A percentile compares a stretch with the other conserved stretches of the same genome.
These are phyloP conservation scores for Sebastes trivittatus DNA, from an alignment of 2,797 vertebrate species.

Conservation along the genomic window DNA sequence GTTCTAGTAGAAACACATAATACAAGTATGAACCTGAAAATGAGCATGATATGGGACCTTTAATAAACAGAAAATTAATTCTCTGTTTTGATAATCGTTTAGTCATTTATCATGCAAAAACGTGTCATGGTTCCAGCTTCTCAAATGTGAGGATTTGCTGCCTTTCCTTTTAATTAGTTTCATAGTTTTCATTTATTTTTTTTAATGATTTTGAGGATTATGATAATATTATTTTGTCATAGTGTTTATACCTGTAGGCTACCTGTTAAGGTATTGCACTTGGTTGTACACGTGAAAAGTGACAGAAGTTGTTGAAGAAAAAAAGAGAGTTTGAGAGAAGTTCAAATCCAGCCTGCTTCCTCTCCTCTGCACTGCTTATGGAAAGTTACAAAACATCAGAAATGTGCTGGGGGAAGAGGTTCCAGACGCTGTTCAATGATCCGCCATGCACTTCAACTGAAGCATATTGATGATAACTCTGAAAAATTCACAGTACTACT, in stretches of 20 bases:
- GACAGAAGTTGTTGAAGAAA: too few relatives aligned
- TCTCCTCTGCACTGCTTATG: not conserved
- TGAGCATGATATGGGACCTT: too few relatives aligned
- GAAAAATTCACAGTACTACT: not conserved
- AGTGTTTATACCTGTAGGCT: too few relatives aligned
- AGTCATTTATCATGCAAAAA: not conserved
- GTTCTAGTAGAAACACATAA: too few relatives aligned
- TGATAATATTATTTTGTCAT: not conserved
- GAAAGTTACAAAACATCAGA: not conserved
- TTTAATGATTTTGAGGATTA: not conserved
- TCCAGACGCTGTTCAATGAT: not conserved
- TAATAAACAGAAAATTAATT: not conserved
- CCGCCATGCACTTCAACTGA: not conserved
- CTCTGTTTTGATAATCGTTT: not conserved
- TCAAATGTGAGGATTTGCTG: not conserved
- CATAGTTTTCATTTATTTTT: not conserved
- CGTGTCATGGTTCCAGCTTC: not conserved
- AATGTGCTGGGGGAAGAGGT: not conserved
- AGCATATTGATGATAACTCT: not conserved
- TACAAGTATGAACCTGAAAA: too few relatives aligned
- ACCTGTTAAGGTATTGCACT: not conserved
- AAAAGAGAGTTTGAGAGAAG: not conserved
- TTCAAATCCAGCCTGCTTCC: not conserved
- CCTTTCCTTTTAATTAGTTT: not conserved
- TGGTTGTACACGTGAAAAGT: not conserved